Evolutionary conservation across 2,888 invertebrate species (phyloP).

Genomic region (Microdon myrmicae): DNA sequence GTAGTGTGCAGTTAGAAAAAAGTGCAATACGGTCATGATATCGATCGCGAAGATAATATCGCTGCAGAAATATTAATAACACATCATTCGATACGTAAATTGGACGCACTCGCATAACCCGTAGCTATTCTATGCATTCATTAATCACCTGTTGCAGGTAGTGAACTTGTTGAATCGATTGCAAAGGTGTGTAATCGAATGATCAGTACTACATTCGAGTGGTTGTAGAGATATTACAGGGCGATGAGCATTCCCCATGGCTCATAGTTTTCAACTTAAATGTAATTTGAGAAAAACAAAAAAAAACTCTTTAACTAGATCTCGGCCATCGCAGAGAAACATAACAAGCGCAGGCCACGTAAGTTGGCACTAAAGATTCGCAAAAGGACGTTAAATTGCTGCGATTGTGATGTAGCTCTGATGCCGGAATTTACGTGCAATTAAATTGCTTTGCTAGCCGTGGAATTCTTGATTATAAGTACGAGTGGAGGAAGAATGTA

Average conservation of each 20-base stretch:
- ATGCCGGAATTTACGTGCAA: too few relatives aligned
- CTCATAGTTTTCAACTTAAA: conserved; percentile 29
- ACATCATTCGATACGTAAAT: conserved; percentile 52
- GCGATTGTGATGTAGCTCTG: too few relatives aligned
- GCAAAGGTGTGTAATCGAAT: conserved; percentile 36
- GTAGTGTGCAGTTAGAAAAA: conserved; percentile 47
- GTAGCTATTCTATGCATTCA: conserved; percentile 35
- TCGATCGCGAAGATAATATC: conserved; percentile 37
- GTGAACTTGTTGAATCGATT: conserved; percentile 24
- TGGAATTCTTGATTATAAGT: too few relatives aligned
- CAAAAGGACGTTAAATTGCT: too few relatives aligned
- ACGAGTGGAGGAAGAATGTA: too few relatives aligned
- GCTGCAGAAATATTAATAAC: conserved; percentile 50
- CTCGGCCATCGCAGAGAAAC: conserved; percentile 16
- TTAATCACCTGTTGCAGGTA: conserved; percentile 38
- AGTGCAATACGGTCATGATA: conserved; percentile 23
- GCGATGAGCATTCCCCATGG: neutral
- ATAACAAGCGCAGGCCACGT: conserved; percentile 34
- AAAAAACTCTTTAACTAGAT: conserved; percentile 16
- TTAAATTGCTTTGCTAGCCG: too few relatives aligned
- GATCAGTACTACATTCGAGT: conserved; percentile 39
- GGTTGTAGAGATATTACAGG: conserved; percentile 3
- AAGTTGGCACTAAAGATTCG: too few relatives aligned
- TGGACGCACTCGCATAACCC: conserved; percentile 46
- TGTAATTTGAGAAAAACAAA: conserved; percentile 17